Evolutionary conservation across 2,797 vertebrate genomes (phyloP).

Genomic region (Lepilemur ruficaudatus): DNA sequence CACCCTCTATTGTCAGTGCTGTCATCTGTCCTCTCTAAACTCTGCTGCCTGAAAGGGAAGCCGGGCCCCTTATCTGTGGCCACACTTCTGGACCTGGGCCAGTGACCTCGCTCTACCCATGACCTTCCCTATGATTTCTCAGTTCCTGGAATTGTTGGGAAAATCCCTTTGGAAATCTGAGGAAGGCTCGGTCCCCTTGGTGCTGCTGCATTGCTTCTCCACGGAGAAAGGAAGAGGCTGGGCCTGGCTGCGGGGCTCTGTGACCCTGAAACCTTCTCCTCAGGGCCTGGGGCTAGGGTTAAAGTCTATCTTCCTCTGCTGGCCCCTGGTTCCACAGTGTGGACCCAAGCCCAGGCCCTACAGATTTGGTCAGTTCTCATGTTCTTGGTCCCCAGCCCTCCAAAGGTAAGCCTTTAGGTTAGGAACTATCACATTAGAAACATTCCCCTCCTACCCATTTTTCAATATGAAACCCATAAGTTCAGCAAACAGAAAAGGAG

Average conservation of each 20-base stretch:
- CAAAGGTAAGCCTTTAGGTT: background rate
- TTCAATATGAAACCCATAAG: background rate
- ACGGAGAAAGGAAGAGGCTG: background rate
- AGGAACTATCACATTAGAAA: background rate
- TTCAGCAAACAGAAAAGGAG: background rate
- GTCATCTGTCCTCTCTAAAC: background rate
- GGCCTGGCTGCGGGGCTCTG: background rate
- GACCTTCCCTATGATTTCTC: conserved; percentile 31
- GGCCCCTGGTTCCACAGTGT: background rate
- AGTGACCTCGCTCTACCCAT: background rate
- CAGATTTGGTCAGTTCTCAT: background rate
- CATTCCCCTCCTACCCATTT: background rate
- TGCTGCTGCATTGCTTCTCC: background rate
- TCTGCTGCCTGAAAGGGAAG: background rate
- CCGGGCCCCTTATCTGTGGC: background rate
- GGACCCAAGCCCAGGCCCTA: background rate
- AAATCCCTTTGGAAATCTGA: background rate
- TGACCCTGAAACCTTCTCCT: background rate
- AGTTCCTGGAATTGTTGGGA: conserved; percentile 71
- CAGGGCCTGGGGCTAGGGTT: fast-evolving
- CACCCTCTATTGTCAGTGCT: background rate
- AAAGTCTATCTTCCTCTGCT: background rate
- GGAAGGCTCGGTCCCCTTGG: background rate
- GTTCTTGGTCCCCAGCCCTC: background rate
- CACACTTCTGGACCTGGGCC: conserved; percentile 21